Evolutionary conservation across 2,888 invertebrate species (phyloP).

Genomic region (Agrilus biguttatus): DNA sequence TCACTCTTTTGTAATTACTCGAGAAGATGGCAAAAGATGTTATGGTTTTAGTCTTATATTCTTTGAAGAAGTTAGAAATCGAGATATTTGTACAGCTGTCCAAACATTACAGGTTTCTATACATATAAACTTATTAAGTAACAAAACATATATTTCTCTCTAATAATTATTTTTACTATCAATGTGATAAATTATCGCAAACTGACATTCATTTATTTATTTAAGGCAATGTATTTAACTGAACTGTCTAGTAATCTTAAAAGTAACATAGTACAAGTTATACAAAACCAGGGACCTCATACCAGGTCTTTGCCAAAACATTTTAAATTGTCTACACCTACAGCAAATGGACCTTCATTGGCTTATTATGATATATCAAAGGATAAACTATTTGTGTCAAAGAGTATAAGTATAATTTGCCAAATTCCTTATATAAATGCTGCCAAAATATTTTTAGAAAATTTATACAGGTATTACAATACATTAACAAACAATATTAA

Average conservation of each 20-base stretch:
- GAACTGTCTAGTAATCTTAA: conserved; percentile 73
- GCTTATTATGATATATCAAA: conserved; percentile 86
- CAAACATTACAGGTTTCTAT: conserved; percentile 71
- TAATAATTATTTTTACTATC: neutral
- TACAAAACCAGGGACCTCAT: conserved; percentile 45
- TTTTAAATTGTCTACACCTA: conserved; percentile 54
- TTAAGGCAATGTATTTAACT: conserved; percentile 74
- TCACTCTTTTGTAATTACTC: conserved; percentile 93
- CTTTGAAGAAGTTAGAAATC: conserved; percentile 88
- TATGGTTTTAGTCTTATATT: conserved; percentile 93
- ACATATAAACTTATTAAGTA: neutral
- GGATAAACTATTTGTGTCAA: conserved; percentile 90
- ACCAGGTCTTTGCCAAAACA: conserved; percentile 80
- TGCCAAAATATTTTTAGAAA: conserved; percentile 71
- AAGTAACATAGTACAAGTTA: conserved; percentile 44
- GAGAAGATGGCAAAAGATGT: conserved; percentile 88
- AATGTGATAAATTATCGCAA: neutral
- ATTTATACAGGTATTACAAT: conserved; percentile 60
- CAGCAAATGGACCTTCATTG: conserved; percentile 35
- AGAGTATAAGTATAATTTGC: conserved; percentile 85
- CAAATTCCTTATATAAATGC: conserved; percentile 83
- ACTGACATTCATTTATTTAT: conserved; percentile 3
- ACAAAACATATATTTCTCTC: neutral
- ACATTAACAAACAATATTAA: conserved; percentile 2
- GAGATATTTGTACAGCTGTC: conserved; percentile 89